Evolutionary conservation across 2,113 vertebrate species (phyloP).

Genomic region (Odocoileus virginianus): DNA sequence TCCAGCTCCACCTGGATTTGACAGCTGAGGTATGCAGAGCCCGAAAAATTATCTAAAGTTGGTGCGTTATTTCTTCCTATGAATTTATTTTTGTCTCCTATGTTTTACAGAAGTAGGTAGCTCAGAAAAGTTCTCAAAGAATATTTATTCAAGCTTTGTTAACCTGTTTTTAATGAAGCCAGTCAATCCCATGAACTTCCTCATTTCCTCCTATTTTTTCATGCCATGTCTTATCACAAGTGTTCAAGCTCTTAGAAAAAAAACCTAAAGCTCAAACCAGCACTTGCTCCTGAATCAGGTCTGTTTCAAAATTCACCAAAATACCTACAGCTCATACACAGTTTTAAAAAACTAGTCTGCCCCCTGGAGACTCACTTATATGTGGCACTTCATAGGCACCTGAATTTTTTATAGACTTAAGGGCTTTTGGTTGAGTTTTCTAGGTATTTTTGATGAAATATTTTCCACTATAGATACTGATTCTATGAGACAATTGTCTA

Average conservation of each 20-base stretch:
- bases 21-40: neutral
- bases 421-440: neutral
- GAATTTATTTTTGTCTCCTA: neutral
- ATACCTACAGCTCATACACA: neutral
- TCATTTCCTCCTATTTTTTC: neutral
- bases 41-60: neutral
- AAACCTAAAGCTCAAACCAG: neutral
- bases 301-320: neutral
- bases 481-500: neutral
- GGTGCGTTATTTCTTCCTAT: neutral
- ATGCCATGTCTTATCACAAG: neutral
- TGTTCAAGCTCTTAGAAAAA: neutral
- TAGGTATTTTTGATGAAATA: neutral
- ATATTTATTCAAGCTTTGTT: neutral
- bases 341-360: neutral
- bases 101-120: neutral
- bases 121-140: neutral
- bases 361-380: neutral
- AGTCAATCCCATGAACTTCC: neutral
- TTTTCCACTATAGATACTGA: neutral
- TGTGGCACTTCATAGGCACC: neutral
- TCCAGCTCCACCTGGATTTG: neutral
- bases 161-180: conserved; percentile 16
- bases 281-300: neutral
- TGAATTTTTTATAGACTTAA: neutral